Conservation (phyloP, 2,797 vertebrate genomes). For the Sebastes minor region DNA sequence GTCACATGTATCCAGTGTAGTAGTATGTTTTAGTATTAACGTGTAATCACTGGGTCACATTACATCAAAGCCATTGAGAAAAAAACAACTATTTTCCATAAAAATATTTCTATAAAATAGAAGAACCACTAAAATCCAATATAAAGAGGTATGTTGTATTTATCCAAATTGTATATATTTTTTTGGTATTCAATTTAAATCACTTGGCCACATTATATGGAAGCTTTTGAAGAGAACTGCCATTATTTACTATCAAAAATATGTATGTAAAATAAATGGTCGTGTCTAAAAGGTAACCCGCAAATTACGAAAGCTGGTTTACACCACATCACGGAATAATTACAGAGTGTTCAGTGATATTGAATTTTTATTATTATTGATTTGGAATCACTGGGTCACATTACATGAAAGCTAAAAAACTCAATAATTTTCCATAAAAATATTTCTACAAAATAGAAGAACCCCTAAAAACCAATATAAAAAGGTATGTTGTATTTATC, state of each 20-base stretch:
- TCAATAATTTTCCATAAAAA: not conserved
- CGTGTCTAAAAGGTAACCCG: too few species aligned
- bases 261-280: not conserved
- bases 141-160: too few species aligned
- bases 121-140: too few species aligned
- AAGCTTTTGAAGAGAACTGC: not conserved
- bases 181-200: too few species aligned
- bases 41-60: not conserved
- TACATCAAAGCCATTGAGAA: not conserved
- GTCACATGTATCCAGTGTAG: not conserved
- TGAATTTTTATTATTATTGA: too few species aligned
- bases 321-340: not conserved
- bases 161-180: too few species aligned
- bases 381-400: not conserved
- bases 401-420: not conserved
- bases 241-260: not conserved
- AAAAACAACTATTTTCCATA: not conserved
- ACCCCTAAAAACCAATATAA: not conserved
- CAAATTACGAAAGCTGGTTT: not conserved
- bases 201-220: too few species aligned
- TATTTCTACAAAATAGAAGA: not conserved
- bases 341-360: too few species aligned
- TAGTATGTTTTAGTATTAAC: not conserved
- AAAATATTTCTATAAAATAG: not conserved
- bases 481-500: too few species aligned